Conservation (phyloP, 1,140 invertebrate species). For the Stegodyphus dumicola region DNA sequence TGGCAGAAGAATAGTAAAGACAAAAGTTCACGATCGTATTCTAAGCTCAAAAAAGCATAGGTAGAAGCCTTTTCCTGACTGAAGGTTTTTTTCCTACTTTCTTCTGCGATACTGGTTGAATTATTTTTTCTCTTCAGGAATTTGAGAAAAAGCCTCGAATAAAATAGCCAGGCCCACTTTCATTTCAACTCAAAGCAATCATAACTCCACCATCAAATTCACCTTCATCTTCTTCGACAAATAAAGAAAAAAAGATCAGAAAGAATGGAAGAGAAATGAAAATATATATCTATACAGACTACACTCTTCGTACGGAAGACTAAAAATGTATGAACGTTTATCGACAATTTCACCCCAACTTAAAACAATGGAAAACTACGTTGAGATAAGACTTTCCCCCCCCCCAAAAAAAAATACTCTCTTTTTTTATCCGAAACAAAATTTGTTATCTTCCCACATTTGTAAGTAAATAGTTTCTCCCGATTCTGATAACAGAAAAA, state of each 20-base stretch:
- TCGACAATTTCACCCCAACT: slow-evolving; percentile 54
- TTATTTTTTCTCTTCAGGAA: too few species aligned
- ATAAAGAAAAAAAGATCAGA: background rate
- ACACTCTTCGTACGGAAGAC: background rate
- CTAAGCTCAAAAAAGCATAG: too few species aligned
- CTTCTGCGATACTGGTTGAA: too few species aligned
- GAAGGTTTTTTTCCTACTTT: too few species aligned
- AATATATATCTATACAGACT: slow-evolving; percentile 29
- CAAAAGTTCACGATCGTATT: too few species aligned
- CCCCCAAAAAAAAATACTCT: slow-evolving; percentile 15
- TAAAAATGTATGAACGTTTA: slow-evolving; percentile 56
- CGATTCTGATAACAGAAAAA: slow-evolving; percentile 53
- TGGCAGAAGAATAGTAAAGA: too few species aligned
- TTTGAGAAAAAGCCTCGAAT: background rate
- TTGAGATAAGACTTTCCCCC: slow-evolving; percentile 37
- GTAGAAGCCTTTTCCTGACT: too few species aligned
- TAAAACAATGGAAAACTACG: slow-evolving; percentile 54
- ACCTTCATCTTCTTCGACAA: background rate
- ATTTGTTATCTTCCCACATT: slow-evolving; percentile 59
- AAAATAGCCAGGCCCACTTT: slow-evolving; percentile 1
- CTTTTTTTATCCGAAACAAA: slow-evolving; percentile 29
- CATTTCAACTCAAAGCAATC: slow-evolving; percentile 38
- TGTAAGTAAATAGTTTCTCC: slow-evolving; percentile 58
- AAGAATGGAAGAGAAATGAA: slow-evolving; percentile 24
- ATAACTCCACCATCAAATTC: slow-evolving; percentile 29